phyloP scores from a whole-genome alignment of 2,888 invertebrate species.

The Pyrrhopygopsis socrates region DNA sequence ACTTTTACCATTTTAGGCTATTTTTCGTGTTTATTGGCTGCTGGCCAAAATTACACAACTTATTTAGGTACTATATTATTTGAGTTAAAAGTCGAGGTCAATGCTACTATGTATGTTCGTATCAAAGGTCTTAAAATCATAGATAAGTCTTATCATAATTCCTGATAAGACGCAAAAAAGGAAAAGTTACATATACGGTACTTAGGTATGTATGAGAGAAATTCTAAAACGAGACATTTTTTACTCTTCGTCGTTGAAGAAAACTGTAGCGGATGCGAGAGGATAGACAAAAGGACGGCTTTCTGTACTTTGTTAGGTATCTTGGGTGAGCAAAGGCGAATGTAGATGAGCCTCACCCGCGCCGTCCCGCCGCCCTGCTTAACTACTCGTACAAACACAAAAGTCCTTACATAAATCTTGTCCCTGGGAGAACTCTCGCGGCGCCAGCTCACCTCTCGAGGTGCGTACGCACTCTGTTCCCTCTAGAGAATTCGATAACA shows the following conservation, averaged over 20 bases:
- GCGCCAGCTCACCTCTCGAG: conserved; percentile 91
- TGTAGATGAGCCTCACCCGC: conserved; percentile 92
- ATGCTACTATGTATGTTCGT: too few species aligned
- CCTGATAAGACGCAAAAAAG: too few species aligned
- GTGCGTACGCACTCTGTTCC: conserved; percentile 90
- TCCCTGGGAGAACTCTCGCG: conserved; percentile 91
- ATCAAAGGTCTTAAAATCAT: too few species aligned
- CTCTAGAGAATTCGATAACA: conserved; percentile 92
- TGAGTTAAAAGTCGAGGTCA: too few species aligned
- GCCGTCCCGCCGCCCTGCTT: conserved; percentile 90
- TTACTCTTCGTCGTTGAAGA: conserved; percentile 91
- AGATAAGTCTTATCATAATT: too few species aligned
- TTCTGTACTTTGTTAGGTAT: conserved; percentile 93
- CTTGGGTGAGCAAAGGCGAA: conserved; percentile 92
- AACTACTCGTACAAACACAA: conserved; percentile 95
- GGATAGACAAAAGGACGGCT: conserved; percentile 92
- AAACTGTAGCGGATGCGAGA: conserved; percentile 93
- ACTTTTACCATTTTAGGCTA: too few species aligned
- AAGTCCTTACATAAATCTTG: conserved; percentile 95
- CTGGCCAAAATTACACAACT: too few species aligned
- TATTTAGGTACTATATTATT: too few species aligned
- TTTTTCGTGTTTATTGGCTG: too few species aligned
- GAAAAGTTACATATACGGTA: conserved; percentile 90
- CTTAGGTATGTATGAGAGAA: conserved; percentile 90
- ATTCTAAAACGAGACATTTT: conserved; percentile 93